Conservation (phyloP, 1,140 invertebrate species). For the Trichonephila clavata region DNA sequence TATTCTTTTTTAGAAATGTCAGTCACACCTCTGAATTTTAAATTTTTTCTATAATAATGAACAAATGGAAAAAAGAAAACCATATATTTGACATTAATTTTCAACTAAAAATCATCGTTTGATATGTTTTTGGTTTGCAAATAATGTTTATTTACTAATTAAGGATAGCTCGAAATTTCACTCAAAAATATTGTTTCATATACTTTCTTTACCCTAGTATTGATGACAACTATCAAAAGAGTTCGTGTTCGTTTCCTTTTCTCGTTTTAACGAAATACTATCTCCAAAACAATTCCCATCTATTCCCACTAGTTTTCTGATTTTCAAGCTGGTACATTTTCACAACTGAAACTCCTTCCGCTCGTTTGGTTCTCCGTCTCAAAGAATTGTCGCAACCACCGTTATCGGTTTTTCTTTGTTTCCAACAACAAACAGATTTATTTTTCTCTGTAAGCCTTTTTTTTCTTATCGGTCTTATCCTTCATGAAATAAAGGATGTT, state of each 20-base stretch:
- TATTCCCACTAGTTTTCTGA: conserved; percentile 19
- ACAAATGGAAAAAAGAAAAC: too few species aligned
- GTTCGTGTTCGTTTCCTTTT: conserved; percentile 5
- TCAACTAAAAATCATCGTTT: too few species aligned
- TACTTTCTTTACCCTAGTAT: background rate
- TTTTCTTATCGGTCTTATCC: conserved; percentile 21
- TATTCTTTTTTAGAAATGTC: too few species aligned
- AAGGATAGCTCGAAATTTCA: too few species aligned
- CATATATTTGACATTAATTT: too few species aligned
- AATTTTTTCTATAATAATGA: too few species aligned
- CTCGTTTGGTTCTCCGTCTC: conserved; percentile 24
- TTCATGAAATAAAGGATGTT: conserved; percentile 40
- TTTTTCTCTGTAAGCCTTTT: background rate
- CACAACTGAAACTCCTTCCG: background rate
- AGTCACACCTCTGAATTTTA: too few species aligned
- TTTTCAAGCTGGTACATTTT: conserved; percentile 39
- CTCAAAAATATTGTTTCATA: too few species aligned
- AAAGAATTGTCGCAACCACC: conserved; percentile 37
- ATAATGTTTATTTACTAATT: too few species aligned
- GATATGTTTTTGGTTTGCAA: too few species aligned
- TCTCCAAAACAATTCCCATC: background rate
- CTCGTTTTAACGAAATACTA: conserved; percentile 15
- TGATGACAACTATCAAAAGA: background rate
- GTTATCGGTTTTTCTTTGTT: conserved; percentile 35
- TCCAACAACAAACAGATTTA: conserved; percentile 23